Percentiles rank a stretch among this genome's conserved stretches.
Evolutionary conservation across 2,797 vertebrate species (phyloP).

Genomic region (Okamejei kenojei): DNA sequence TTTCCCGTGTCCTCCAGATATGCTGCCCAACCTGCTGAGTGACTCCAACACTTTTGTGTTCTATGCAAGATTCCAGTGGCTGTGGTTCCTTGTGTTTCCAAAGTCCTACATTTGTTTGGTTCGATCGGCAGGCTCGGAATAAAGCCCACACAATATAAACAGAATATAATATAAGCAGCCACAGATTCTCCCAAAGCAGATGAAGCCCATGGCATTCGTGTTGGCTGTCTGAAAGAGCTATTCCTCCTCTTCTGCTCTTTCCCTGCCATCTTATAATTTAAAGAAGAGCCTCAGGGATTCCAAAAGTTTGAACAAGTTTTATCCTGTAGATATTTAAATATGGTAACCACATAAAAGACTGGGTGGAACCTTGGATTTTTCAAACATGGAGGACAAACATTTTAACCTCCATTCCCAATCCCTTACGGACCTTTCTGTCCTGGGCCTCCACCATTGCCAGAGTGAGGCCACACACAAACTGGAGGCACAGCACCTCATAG

Average conservation of each 20-base stretch:
- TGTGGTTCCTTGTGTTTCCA: too few species aligned
- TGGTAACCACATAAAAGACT: not conserved
- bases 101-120: too few species aligned
- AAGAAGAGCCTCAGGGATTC: not conserved
- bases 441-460: too few species aligned
- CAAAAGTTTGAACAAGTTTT: too few species aligned
- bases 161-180: not conserved
- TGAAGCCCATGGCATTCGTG: not conserved
- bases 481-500: too few species aligned
- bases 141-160: not conserved
- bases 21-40: too few species aligned
- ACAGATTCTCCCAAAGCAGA: not conserved
- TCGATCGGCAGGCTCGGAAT: not conserved
- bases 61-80: too few species aligned
- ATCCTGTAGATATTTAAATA: not conserved
- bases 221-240: not conserved
- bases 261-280: not conserved
- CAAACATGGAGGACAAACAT: not conserved
- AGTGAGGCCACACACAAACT: too few species aligned
- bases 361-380: not conserved
- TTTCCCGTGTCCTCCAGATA: too few species aligned
- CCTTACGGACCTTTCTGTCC: too few species aligned
- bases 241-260: not conserved
- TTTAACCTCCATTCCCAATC: too few species aligned
- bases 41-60: too few species aligned